Percentiles rank a stretch among this genome's conserved stretches.
Conservation (phyloP, 2,113 vertebrate species). For the Microtus montanus region DNA sequence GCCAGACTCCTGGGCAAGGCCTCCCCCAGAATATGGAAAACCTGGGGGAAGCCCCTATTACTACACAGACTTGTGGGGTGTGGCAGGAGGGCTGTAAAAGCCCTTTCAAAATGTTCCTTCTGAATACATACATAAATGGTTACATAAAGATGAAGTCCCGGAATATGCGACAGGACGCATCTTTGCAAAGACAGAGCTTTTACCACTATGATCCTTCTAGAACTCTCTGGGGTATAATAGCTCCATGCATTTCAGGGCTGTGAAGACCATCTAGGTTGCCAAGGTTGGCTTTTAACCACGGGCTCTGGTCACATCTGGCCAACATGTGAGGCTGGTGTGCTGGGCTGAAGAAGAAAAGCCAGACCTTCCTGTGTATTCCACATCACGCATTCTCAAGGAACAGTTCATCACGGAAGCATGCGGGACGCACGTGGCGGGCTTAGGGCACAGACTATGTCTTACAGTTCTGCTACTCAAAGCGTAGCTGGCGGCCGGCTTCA, state of each 20-base stretch:
- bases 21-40: not conserved
- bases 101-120: not conserved
- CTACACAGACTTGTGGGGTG: not conserved
- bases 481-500: not conserved
- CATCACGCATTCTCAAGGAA: not conserved
- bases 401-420: rapidly evolving
- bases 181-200: slow-evolving; percentile 8
- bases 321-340: not conserved
- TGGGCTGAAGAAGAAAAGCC: not conserved
- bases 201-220: not conserved
- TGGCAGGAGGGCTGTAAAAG: not conserved
- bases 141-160: not conserved
- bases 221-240: not conserved
- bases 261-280: not conserved
- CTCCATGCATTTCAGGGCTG: rapidly evolving
- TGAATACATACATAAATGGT: not conserved
- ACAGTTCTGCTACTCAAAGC: not conserved
- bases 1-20: not conserved
- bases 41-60: not conserved
- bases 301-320: not conserved
- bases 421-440: not conserved
- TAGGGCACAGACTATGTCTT: not conserved
- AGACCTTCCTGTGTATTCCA: not conserved
- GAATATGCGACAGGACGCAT: not conserved
- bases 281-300: not conserved